Conservation (phyloP, 35 echinoderm and acorn worm species). For the Apostichopus japonicus region DNA sequence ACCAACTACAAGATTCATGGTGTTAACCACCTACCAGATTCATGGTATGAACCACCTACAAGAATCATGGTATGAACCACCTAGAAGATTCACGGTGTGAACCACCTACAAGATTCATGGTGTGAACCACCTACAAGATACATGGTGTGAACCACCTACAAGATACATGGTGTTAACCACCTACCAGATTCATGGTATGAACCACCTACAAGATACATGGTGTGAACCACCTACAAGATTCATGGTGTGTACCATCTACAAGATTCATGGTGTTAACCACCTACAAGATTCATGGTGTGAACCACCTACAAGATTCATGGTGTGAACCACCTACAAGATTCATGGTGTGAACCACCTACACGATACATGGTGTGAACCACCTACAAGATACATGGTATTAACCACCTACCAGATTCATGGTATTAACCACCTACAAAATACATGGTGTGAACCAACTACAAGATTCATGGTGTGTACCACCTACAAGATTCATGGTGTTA, state of each 20-base stretch:
- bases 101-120: no score
- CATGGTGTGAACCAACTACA: no score
- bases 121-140: no score
- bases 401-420: neutral
- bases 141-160: neutral
- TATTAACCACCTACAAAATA: no score
- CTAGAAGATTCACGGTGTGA: no score
- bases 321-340: neutral
- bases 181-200: neutral
- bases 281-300: neutral
- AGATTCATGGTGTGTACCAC: no score
- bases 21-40: no score
- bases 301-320: neutral
- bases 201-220: neutral
- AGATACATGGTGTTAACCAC: neutral
- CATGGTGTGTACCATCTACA: neutral
- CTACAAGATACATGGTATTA: neutral
- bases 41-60: no score
- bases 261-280: neutral
- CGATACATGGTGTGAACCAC: neutral
- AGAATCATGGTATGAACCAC: no score
- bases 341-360: neutral
- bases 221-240: neutral
- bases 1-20: no score
- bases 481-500: no score